Evolutionary conservation across 2,888 invertebrate genomes (phyloP).

Genomic region (Machimus rusticus): DNA sequence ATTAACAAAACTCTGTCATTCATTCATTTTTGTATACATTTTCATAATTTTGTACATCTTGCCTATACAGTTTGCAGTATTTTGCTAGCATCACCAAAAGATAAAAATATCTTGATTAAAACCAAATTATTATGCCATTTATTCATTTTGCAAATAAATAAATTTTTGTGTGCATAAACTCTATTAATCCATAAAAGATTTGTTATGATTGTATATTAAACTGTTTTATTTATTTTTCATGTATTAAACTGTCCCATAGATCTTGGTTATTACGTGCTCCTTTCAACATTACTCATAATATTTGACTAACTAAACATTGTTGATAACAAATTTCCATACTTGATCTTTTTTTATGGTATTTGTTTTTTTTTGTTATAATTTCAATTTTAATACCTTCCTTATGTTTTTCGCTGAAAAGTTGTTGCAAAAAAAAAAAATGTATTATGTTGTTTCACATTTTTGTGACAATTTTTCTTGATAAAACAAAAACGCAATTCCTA

Average conservation of each 20-base stretch:
- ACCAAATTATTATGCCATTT: background rate
- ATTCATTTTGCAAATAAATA: constrained; percentile 19
- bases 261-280: background rate
- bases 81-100: background rate
- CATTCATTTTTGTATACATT: background rate
- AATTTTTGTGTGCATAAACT: constrained; percentile 22
- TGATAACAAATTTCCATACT: background rate
- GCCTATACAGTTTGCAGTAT: background rate
- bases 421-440: background rate
- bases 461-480: background rate
- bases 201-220: background rate
- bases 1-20: background rate
- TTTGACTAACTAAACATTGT: background rate
- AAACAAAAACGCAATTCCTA: background rate
- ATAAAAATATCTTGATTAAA: background rate
- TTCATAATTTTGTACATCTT: background rate
- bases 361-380: background rate
- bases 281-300: background rate
- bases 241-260: background rate
- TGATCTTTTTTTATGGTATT: background rate
- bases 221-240: background rate
- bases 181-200: background rate
- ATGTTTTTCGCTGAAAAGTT: background rate
- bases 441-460: background rate
- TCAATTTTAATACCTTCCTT: background rate